These are phyloP conservation scores for Pycnonotus jocosus DNA, from an alignment of 2,113 vertebrate species.

Conservation along the genomic window DNA sequence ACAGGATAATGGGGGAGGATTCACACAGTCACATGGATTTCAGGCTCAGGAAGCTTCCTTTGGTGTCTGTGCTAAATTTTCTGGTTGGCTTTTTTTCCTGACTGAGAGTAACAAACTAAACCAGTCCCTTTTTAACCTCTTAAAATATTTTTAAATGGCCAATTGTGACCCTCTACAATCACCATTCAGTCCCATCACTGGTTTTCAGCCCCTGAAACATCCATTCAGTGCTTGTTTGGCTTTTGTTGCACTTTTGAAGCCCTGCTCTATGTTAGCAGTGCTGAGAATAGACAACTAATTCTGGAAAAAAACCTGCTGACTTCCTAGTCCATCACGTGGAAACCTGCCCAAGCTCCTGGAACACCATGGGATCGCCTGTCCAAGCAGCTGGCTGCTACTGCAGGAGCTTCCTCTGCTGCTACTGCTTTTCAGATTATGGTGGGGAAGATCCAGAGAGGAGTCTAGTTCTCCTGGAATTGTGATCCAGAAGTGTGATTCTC, in stretches of 20 bases:
- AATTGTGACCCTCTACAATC: background rate
- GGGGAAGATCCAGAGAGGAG: background rate
- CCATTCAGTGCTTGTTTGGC: background rate
- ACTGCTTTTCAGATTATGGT: background rate
- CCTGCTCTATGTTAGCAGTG: background rate
- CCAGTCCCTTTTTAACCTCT: background rate
- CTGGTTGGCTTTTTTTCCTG: background rate
- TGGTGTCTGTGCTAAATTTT: background rate
- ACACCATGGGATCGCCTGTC: background rate
- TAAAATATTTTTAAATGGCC: background rate
- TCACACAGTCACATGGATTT: background rate
- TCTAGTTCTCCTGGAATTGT: background rate
- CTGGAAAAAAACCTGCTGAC: constrained; percentile 44
- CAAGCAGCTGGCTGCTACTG: background rate
- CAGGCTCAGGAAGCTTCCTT: background rate
- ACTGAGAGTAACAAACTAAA: background rate
- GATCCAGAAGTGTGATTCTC: fast-evolving
- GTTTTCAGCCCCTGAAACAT: background rate
- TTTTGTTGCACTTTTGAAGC: constrained; percentile 10
- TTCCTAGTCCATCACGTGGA: background rate
- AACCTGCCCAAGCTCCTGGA: background rate
- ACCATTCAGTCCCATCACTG: background rate
- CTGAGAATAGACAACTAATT: background rate
- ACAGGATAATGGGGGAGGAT: background rate
- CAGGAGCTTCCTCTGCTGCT: background rate